phyloP scores from a whole-genome alignment of 2,888 invertebrate species.

The Polydesmus complanatus region DNA sequence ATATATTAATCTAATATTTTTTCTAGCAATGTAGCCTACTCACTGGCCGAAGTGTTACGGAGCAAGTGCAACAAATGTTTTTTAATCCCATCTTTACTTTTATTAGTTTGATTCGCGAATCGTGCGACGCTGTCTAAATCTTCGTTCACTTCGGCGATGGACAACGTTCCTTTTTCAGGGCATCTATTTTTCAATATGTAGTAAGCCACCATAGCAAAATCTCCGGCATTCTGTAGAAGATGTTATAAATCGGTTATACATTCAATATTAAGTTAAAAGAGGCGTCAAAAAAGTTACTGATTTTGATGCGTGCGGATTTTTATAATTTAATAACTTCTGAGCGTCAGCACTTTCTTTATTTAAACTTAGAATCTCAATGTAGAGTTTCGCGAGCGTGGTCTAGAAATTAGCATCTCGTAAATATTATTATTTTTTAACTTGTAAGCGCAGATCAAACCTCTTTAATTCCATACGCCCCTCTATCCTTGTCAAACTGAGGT shows the following conservation, averaged over 20 bases:
- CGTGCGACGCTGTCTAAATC: slow-evolving; percentile 58
- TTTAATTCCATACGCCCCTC: slow-evolving; percentile 70
- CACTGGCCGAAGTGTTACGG: slow-evolving; percentile 50
- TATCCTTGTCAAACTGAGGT: slow-evolving; percentile 61
- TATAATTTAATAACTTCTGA: slow-evolving; percentile 39
- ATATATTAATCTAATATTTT: too few species aligned
- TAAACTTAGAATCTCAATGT: slow-evolving; percentile 58
- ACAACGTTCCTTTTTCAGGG: slow-evolving; percentile 40
- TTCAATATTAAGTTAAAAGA: slow-evolving; percentile 4
- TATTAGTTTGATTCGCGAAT: neutral
- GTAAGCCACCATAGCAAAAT: slow-evolving; percentile 69
- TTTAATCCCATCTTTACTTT: slow-evolving; percentile 39
- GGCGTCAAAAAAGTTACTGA: slow-evolving; percentile 23
- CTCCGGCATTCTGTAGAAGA: slow-evolving; percentile 38
- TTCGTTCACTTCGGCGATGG: slow-evolving; percentile 54
- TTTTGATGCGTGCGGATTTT: slow-evolving; percentile 39
- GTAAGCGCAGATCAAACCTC: slow-evolving; percentile 34
- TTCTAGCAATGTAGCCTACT: too few species aligned
- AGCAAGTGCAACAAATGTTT: slow-evolving; percentile 51
- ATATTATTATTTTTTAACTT: neutral
- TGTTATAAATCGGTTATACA: neutral
- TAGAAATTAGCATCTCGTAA: slow-evolving; percentile 18
- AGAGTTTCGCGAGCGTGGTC: slow-evolving; percentile 51
- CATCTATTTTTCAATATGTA: slow-evolving; percentile 46
- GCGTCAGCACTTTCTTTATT: slow-evolving; percentile 48